Conservation (phyloP, 37 sponge, comb jelly and placozoan genomes). For the Chondrilla cf. caribensis region DNA sequence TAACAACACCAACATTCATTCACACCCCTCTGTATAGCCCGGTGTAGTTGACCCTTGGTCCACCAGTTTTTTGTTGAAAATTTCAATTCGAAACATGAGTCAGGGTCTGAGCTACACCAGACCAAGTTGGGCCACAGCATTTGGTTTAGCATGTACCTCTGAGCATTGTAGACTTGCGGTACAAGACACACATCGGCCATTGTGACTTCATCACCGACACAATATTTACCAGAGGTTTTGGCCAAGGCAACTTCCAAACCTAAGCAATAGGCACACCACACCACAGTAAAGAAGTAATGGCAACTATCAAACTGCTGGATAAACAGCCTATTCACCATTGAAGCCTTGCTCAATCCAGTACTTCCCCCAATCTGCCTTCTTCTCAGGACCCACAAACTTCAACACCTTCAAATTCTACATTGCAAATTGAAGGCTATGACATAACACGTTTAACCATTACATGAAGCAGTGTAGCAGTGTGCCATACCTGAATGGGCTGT, state of each 20-base stretch:
- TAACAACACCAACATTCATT: no score
- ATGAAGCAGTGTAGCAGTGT: background rate
- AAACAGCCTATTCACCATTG: no score
- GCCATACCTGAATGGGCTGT: conserved; percentile 81
- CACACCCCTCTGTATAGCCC: no score
- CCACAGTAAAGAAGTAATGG: no score
- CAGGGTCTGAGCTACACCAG: no score
- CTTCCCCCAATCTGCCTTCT: conserved; percentile 92
- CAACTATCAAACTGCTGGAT: no score
- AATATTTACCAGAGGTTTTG: conserved; percentile 82
- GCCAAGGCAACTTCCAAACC: conserved; percentile 80
- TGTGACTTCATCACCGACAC: conserved; percentile 94
- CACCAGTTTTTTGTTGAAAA: no score
- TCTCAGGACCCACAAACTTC: conserved; percentile 87
- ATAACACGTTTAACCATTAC: conserved; percentile 1
- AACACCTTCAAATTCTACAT: conserved; percentile 84
- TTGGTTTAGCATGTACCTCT: conserved; percentile 70
- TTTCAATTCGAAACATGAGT: no score
- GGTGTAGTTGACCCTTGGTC: no score
- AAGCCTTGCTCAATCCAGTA: conserved; percentile 93
- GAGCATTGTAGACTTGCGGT: conserved; percentile 94
- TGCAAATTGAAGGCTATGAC: background rate
- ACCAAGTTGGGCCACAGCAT: no score
- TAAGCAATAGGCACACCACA: conserved; percentile 17
- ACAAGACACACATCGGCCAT: conserved; percentile 94